Percentiles rank a stretch among this genome's conserved stretches.
phyloP scores from a whole-genome alignment of 2,888 invertebrate species.

The Sisyra nigra region DNA sequence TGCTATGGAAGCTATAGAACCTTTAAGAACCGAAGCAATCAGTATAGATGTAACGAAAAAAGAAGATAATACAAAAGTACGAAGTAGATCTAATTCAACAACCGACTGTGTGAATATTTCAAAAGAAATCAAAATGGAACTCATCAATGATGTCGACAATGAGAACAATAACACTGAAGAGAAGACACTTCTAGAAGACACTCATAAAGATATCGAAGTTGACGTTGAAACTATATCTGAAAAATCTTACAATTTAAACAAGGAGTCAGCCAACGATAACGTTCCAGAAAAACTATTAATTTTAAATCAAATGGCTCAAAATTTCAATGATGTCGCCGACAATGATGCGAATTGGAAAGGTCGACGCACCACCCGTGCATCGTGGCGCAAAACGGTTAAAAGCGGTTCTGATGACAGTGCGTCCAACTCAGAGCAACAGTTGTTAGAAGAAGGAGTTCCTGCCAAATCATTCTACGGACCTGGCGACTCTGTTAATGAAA shows the following conservation, averaged over 20 bases:
- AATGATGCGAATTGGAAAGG: conserved; percentile 10
- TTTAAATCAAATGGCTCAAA: conserved; percentile 42
- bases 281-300: conserved; percentile 36
- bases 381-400: conserved; percentile 3
- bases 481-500: no score
- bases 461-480: no score
- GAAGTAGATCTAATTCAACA: conserved; percentile 4
- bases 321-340: conserved; percentile 24
- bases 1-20: background rate
- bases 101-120: background rate
- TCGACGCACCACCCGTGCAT: conserved; percentile 5
- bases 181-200: conserved; percentile 10
- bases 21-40: conserved; percentile 10
- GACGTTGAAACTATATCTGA: background rate
- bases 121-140: conserved; percentile 4
- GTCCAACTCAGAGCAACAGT: no score
- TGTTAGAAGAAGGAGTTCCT: no score
- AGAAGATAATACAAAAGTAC: conserved; percentile 4
- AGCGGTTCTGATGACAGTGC: no score
- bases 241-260: conserved; percentile 7
- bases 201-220: conserved; percentile 5
- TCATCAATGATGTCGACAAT: conserved; percentile 10
- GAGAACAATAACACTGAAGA: conserved; percentile 12
- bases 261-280: conserved; percentile 21
- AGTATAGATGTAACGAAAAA: conserved; percentile 8